Conservation (phyloP, 2,888 invertebrate genomes). For the Cerastis rubricosa region DNA sequence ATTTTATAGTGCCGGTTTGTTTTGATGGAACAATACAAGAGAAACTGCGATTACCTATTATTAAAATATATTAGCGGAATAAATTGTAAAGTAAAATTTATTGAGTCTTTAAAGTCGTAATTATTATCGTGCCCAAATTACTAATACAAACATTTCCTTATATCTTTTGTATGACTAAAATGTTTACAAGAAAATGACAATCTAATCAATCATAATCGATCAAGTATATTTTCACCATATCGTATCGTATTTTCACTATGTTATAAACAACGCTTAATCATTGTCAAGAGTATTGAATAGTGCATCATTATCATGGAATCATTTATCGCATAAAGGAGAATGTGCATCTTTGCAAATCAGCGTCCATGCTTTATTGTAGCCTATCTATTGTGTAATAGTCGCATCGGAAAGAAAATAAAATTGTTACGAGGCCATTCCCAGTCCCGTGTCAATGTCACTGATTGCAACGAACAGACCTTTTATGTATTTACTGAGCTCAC, state of each 20-base stretch:
- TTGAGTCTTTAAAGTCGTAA: conserved; percentile 1
- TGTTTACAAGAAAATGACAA: conserved; percentile 41
- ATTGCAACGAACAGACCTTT: conserved; percentile 73
- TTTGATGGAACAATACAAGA: conserved; percentile 7
- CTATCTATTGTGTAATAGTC: conserved; percentile 48
- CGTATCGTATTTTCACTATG: conserved; percentile 35
- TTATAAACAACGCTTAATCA: conserved; percentile 50
- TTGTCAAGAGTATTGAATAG: conserved; percentile 61
- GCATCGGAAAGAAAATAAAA: conserved; percentile 71
- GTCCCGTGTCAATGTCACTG: conserved; percentile 83
- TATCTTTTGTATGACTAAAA: conserved; percentile 53
- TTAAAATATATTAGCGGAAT: background rate
- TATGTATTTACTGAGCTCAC: conserved; percentile 40
- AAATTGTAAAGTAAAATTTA: background rate
- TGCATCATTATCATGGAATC: conserved; percentile 52
- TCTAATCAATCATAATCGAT: conserved; percentile 52
- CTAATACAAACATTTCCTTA: conserved; percentile 55
- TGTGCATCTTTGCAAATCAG: conserved; percentile 51
- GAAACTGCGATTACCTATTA: background rate
- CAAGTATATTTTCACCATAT: conserved; percentile 34
- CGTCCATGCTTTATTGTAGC: conserved; percentile 30
- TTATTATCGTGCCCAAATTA: background rate
- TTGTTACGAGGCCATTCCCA: conserved; percentile 62
- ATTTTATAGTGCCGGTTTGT: conserved; percentile 5
- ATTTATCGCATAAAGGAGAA: conserved; percentile 53